phyloP scores from a whole-genome alignment of 2,113 vertebrate genomes.

The Hyperoodon ampullatus region DNA sequence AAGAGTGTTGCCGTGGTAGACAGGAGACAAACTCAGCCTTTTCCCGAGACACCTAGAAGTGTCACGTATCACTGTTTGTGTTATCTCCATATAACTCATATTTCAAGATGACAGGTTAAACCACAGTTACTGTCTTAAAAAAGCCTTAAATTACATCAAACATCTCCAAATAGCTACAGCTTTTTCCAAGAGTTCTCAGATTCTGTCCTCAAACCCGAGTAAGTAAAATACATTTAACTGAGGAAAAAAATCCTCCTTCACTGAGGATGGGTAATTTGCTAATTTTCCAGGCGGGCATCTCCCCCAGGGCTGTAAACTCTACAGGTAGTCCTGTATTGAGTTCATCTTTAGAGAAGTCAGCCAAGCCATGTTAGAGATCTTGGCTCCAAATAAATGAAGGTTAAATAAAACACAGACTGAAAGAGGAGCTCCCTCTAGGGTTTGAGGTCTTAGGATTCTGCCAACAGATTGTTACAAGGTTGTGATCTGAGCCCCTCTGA shows the following conservation, averaged over 20 bases:
- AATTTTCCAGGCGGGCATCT: background rate
- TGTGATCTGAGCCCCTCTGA: background rate
- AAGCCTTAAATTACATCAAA: background rate
- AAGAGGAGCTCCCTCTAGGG: background rate
- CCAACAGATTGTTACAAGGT: background rate
- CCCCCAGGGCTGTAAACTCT: background rate
- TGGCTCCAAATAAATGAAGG: background rate
- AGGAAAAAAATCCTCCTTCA: background rate
- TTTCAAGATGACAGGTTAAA: constrained; percentile 49
- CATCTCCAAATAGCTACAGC: constrained; percentile 43
- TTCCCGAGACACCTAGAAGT: background rate
- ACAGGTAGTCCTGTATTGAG: background rate
- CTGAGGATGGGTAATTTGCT: background rate
- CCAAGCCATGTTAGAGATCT: background rate
- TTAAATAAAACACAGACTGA: constrained; percentile 19
- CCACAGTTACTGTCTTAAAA: background rate
- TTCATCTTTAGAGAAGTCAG: constrained; percentile 34
- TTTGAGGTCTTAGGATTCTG: background rate
- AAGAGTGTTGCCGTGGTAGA: background rate
- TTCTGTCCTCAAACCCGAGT: constrained; percentile 22
- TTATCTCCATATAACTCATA: background rate
- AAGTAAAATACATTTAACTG: background rate
- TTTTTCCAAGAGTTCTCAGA: constrained; percentile 43
- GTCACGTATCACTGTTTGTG: background rate
- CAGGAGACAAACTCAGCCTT: background rate